Evolutionary conservation across 2,113 vertebrate species (phyloP).

Genomic region (Dromas ardeola): DNA sequence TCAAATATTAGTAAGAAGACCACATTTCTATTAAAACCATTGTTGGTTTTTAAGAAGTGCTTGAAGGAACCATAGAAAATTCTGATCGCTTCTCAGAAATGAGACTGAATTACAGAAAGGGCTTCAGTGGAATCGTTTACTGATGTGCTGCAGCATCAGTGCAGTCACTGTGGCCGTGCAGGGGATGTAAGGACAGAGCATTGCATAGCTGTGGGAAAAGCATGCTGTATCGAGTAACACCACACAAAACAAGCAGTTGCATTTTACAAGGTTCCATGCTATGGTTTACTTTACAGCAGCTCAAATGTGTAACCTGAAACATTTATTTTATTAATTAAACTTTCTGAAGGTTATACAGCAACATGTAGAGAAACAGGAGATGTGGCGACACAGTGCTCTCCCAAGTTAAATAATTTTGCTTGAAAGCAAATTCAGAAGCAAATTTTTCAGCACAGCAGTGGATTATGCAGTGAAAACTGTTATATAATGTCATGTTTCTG

Average conservation of each 20-base stretch:
- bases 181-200: not conserved
- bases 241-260: not conserved
- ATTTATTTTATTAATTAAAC: not conserved
- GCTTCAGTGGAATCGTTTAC: not conserved
- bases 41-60: not conserved
- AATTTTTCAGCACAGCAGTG: not conserved
- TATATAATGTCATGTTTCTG: not conserved
- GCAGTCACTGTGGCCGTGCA: not conserved
- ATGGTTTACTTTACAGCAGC: not conserved
- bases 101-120: not conserved
- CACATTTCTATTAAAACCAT: not conserved
- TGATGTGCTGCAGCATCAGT: not conserved
- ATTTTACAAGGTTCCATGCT: not conserved
- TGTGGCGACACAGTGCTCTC: not conserved
- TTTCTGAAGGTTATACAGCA: not conserved
- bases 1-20: not conserved
- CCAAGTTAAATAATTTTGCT: not conserved
- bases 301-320: not conserved
- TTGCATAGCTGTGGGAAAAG: not conserved
- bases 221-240: not conserved
- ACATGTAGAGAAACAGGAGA: not conserved
- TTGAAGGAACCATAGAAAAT: not conserved
- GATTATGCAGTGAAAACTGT: not conserved
- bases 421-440: not conserved
- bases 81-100: not conserved